These are phyloP conservation scores for Hypomecis punctinalis DNA, from an alignment of 2,888 invertebrate genomes.

Conservation along the genomic window DNA sequence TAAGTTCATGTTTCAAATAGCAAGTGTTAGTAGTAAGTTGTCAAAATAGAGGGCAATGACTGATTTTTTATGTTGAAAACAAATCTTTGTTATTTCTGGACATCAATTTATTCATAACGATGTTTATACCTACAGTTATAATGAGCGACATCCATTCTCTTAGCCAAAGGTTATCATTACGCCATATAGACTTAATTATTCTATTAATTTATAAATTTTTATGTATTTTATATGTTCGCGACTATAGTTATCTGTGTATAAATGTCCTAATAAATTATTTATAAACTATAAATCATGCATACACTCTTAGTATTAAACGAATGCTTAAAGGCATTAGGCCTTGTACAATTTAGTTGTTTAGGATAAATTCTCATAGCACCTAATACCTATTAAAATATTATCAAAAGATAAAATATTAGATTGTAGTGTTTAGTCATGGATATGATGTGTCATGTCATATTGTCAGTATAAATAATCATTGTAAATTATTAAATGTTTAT, in stretches of 20 bases:
- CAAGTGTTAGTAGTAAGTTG: too few species aligned
- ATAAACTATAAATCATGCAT: constrained; percentile 82
- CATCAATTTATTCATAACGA: too few species aligned
- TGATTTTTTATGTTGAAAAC: too few species aligned
- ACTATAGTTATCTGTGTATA: constrained; percentile 73
- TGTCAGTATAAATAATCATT: constrained; percentile 85
- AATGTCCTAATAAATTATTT: constrained; percentile 81
- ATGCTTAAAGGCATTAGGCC: constrained; percentile 79
- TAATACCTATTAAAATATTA: constrained; percentile 65
- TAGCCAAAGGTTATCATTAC: constrained; percentile 9
- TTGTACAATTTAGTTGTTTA: constrained; percentile 78
- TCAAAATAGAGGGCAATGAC: too few species aligned
- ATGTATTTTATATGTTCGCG: constrained; percentile 70
- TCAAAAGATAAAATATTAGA: constrained; percentile 80
- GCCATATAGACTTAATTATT: constrained; percentile 42
- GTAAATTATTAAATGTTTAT: constrained; percentile 86
- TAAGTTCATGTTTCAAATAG: too few species aligned
- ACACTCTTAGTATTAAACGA: constrained; percentile 80
- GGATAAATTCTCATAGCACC: constrained; percentile 81
- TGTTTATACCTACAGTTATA: not conserved
- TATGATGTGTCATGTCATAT: constrained; percentile 81
- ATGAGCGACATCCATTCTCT: not conserved
- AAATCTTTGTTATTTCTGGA: too few species aligned
- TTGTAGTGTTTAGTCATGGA: constrained; percentile 79
- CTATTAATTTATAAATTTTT: constrained; percentile 56